Base-by-base conservation (phyloP, 2,797 vertebrate species). In the Anableps anableps region DNA sequence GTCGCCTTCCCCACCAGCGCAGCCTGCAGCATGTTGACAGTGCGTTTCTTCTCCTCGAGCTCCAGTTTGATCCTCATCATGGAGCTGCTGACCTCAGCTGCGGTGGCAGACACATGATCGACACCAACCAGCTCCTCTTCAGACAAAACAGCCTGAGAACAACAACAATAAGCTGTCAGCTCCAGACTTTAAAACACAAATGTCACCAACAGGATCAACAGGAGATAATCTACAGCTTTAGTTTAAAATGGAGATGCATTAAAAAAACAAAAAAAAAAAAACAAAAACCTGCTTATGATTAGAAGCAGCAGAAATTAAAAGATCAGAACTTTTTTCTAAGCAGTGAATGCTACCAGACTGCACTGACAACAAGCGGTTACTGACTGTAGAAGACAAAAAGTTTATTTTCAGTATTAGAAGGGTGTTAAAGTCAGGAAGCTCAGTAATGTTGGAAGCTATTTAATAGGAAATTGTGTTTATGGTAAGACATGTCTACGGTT, bases 11-110 rank as follows among this genome's bases (percentile, higher is more conserved):
- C 7, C 91, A 99, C 98, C 97, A 99, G 94, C 0, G 97, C 97
- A 0, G 94, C 95, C 95, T 98, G 98, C 85, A 99, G 95, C 93
- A 98, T 96, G 81, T 84, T 90, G 85, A 97, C 83, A 0, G 96
- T 95, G 85, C 96, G 95, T 77, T 95, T 97, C 93, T 99, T 98
- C 94, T 99, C 98, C 84, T 98, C 97, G 89, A 98, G 93, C 89
- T 99, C 97, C 93, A 99, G 91, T 86, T 95, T 96, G 87, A 97
- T 94, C 84, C 95, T 97, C 96, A 97, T 94, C 93, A 97, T 94
- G 75, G 96, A 97, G 26, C 94, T 86, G 0, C 94, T 96, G 88
- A 95, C 94, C 74, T 97, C 96, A 0, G 97, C 96, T 1, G 97
- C 97, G 1, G 96, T 96, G 77, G 96, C 97, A 0, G 97, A 96